phyloP scores from a whole-genome alignment of 2,113 vertebrate species.

The Smithornis capensis region DNA sequence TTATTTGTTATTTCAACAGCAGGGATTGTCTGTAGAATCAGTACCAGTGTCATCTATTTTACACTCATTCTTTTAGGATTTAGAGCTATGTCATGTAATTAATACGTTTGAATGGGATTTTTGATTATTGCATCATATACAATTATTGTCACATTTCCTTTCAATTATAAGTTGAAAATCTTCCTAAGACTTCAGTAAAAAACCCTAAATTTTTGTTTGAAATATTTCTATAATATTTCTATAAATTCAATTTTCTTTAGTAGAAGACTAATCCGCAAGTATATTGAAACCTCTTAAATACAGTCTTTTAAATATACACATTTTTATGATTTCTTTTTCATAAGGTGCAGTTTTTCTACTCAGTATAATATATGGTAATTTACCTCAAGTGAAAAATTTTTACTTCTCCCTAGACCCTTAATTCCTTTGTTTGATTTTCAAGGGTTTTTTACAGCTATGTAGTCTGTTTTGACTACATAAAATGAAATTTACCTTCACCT shows the following conservation, averaged over 20 bases:
- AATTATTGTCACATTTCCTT: not conserved
- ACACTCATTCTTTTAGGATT: not conserved
- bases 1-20: not conserved
- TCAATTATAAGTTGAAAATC: not conserved
- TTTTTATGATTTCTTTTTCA: not conserved
- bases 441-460: not conserved
- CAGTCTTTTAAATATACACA: accelerated
- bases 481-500: not conserved
- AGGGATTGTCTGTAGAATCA: not conserved
- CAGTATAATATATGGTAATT: not conserved
- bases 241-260: not conserved
- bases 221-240: not conserved
- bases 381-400: not conserved
- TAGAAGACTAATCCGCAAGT: not conserved
- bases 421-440: not conserved
- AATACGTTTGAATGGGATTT: not conserved
- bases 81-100: not conserved
- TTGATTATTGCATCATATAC: not conserved
- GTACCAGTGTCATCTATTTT: not conserved
- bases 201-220: not conserved
- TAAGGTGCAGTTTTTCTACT: not conserved
- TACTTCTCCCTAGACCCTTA: not conserved
- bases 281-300: not conserved
- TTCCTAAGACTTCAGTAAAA: not conserved
- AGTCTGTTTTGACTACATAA: not conserved